Evolutionary conservation across 2,113 vertebrate genomes (phyloP), one percentile per base, ranked within the genome.

Genomic region (Ageneiosus marmoratus): DNA sequence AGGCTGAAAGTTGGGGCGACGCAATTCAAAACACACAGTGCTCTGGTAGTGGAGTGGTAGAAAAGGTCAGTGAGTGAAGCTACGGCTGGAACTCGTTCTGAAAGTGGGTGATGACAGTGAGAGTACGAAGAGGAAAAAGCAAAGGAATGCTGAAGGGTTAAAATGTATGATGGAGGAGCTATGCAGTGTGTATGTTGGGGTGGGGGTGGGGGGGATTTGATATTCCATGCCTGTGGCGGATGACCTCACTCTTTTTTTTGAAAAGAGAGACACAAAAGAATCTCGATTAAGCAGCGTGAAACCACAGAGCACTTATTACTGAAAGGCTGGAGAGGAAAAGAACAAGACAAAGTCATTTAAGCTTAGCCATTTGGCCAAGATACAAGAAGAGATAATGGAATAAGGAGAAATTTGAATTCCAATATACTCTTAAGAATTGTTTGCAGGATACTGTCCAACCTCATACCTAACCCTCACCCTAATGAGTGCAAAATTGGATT

Each of bases 261-360:
- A 24, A 77, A 48, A 80, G 37, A 58, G 53, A 88, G 74, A 51
- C 78, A 84, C 62, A 79, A 37, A 86, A 85, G 65, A 32, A 27
- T 62, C 51, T 75, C 73, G 41, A 88, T 86, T 77, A 78, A 62
- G 80, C 1, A 6, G 60, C 50, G 86, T 84, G 86, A 88, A 87
- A 85, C 87, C 81, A 65, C 83, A 80, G 73, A 86, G 75, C 58
- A 48, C 67, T 74, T 82, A 82, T 82, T 60, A 56, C 76, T 62
- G 55, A 46, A 74, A 41, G 67, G 4, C 50, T 76, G 48, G 20
- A 63, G 69, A 62, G 72, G 60, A 67, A 62, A 50, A 55, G 69
- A 34, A 67, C 60, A 55, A 65, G 74, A 55, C 60, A 67, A 56
- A 77, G 58, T 44, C 44, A 82, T 51, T 73, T 76, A 51, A 53